phyloP scores from a whole-genome alignment of 2,888 invertebrate species.

The Machimus rusticus region DNA sequence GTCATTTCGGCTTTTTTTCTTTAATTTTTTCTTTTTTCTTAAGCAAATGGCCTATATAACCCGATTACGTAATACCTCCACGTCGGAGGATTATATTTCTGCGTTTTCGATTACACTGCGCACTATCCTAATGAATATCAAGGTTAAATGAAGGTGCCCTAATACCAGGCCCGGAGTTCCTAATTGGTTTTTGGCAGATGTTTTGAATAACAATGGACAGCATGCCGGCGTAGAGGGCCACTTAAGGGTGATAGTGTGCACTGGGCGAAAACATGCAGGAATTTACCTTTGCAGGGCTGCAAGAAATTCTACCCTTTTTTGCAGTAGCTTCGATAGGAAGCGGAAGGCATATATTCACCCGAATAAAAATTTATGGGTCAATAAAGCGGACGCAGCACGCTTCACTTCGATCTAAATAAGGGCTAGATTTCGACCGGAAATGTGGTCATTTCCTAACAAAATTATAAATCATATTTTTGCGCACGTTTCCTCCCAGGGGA shows the following conservation, averaged over 20 bases:
- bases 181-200: neutral
- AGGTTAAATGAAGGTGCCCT: constrained; percentile 8
- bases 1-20: neutral
- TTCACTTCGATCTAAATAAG: neutral
- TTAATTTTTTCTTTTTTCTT: neutral
- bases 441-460: constrained; percentile 45
- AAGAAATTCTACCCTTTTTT: constrained; percentile 12
- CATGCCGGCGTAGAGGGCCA: neutral
- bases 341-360: constrained; percentile 26
- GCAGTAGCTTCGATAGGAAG: neutral
- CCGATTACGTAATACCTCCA: constrained; percentile 13
- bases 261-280: neutral
- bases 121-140: neutral
- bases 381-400: constrained; percentile 44
- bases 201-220: neutral
- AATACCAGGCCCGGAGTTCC: neutral
- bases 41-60: constrained; percentile 1
- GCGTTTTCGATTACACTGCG: neutral
- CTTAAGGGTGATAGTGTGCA: neutral
- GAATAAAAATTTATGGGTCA: constrained; percentile 46
- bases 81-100: constrained; percentile 11
- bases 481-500: neutral
- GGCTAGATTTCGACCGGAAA: constrained; percentile 28
- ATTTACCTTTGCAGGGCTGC: neutral
- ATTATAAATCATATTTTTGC: constrained; percentile 43